A percentile compares a stretch with the other conserved stretches of the same genome.
Conservation (phyloP, 1,140 invertebrate genomes). For the Papilio xuthus region DNA sequence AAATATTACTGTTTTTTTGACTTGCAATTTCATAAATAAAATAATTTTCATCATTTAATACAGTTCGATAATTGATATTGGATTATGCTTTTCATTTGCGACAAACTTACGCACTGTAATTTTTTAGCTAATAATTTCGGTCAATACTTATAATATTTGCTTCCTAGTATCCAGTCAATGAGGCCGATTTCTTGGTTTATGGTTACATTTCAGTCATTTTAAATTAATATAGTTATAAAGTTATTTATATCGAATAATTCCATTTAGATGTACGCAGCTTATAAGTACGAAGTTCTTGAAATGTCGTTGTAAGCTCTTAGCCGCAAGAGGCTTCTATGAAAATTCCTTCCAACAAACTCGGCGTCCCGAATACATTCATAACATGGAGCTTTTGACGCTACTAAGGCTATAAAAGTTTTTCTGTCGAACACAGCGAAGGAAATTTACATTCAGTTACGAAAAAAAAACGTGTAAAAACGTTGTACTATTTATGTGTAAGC, state of each 20-base stretch:
- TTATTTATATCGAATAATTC: conserved; percentile 15
- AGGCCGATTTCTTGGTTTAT: not conserved
- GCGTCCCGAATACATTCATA: conserved; percentile 53
- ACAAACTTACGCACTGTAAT: not conserved
- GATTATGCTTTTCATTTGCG: not conserved
- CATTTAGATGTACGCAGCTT: not conserved
- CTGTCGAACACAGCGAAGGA: not conserved
- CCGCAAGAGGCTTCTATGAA: conserved; percentile 50
- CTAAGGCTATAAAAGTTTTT: conserved; percentile 3
- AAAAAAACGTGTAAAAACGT: conserved; percentile 11
- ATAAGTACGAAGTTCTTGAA: not conserved
- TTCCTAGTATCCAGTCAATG: too few relatives aligned
- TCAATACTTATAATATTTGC: too few relatives aligned
- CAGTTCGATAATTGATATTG: not conserved
- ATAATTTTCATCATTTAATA: not conserved
- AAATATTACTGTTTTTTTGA: not conserved
- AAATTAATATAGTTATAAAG: not conserved
- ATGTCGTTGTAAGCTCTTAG: conserved; percentile 45
- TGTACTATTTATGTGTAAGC: conserved; percentile 32
- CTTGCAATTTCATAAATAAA: not conserved
- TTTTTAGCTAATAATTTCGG: too few relatives aligned
- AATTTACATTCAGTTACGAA: conserved; percentile 4
- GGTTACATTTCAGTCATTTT: too few relatives aligned
- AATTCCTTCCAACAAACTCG: conserved; percentile 50
- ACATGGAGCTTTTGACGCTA: conserved; percentile 35